phyloP scores from a whole-genome alignment of 2,113 vertebrate species.

The Phalacrocorax pelagicus region DNA sequence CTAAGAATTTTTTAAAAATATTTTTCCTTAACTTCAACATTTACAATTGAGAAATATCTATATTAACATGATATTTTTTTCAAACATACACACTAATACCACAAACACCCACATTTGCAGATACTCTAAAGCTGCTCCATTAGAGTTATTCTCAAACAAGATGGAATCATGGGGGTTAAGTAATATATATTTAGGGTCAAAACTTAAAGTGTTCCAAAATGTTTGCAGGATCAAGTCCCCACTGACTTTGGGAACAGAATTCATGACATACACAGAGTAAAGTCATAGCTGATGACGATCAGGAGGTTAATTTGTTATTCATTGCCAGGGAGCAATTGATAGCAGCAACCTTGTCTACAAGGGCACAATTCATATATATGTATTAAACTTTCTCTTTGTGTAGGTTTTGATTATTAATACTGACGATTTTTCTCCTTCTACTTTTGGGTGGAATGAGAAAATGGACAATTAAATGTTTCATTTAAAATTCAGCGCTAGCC shows the following conservation, averaged over 20 bases:
- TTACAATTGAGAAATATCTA: background rate
- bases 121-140: background rate
- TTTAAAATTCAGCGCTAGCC: background rate
- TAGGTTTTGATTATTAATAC: constrained; percentile 45
- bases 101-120: background rate
- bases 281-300: constrained; percentile 7
- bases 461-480: constrained; percentile 24
- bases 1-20: background rate
- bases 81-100: background rate
- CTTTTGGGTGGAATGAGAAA: constrained; percentile 47
- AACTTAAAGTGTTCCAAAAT: background rate
- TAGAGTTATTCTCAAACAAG: background rate
- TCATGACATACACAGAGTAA: background rate
- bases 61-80: background rate
- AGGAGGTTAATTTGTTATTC: constrained; percentile 37
- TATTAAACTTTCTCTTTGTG: constrained; percentile 41
- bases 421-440: background rate
- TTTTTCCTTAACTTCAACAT: background rate
- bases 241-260: background rate
- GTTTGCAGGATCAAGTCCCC: background rate
- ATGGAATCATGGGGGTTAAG: background rate
- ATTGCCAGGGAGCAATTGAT: constrained; percentile 18
- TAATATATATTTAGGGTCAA: background rate
- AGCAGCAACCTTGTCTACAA: constrained; percentile 37
- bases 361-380: constrained; percentile 39